phyloP scores from a whole-genome alignment of 1,140 invertebrate genomes.

The Steinernema feltiae region DNA sequence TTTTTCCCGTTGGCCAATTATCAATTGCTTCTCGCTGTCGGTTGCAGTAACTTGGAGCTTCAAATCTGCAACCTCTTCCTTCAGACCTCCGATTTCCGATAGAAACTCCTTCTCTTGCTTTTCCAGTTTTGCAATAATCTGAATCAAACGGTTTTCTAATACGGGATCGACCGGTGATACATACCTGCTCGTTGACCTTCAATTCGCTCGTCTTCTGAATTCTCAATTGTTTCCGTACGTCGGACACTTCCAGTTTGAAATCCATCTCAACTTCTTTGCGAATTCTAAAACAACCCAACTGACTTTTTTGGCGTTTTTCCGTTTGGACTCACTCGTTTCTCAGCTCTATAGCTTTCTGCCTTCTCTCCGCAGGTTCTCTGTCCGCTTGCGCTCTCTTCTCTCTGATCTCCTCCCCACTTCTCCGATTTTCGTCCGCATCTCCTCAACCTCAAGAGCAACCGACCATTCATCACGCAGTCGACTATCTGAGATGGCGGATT shows the following conservation, averaged over 20 bases:
- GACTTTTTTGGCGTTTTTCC: too few species aligned
- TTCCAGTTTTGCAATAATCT: neutral
- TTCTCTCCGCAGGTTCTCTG: neutral
- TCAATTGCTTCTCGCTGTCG: neutral
- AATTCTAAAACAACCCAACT: neutral
- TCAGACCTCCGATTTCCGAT: neutral
- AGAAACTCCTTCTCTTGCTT: neutral
- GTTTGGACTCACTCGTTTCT: constrained; percentile 1
- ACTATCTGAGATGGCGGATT: constrained; percentile 1
- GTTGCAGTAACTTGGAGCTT: neutral
- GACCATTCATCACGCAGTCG: neutral
- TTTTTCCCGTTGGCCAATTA: neutral
- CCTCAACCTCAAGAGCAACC: neutral
- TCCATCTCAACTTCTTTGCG: neutral
- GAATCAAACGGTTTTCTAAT: too few species aligned
- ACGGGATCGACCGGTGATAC: neutral
- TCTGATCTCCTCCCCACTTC: neutral
- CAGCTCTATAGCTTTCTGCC: neutral
- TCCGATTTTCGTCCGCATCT: neutral
- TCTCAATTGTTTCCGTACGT: neutral
- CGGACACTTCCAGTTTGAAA: neutral
- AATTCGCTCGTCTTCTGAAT: neutral
- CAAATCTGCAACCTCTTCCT: neutral
- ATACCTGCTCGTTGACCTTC: neutral
- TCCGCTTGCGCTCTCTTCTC: neutral